A percentile compares a stretch with the other conserved stretches of the same genome.
Evolutionary conservation across 2,113 vertebrate genomes (phyloP).

Genomic region (Melanocharis versteri): DNA sequence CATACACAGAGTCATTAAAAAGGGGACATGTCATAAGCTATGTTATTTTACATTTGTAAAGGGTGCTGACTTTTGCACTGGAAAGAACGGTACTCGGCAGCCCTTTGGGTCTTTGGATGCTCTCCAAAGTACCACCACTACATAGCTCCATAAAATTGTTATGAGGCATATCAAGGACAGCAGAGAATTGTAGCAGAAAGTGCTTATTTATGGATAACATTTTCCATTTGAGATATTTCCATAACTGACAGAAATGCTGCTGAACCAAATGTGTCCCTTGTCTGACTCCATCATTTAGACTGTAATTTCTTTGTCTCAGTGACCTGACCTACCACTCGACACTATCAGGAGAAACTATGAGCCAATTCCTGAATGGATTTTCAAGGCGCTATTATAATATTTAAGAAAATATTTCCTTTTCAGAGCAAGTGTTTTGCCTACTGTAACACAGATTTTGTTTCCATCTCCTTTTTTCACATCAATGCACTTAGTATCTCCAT

Average conservation of each 20-base stretch:
- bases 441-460: neutral
- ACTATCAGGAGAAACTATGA: neutral
- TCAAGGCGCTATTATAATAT: neutral
- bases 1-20: neutral
- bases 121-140: neutral
- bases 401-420: slow-evolving; percentile 31
- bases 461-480: neutral
- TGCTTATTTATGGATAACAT: neutral
- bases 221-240: neutral
- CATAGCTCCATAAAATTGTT: neutral
- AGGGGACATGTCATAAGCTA: neutral
- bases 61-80: neutral
- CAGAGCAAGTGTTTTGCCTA: neutral
- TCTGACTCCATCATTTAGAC: neutral
- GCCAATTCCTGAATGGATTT: neutral
- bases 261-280: neutral
- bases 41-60: neutral
- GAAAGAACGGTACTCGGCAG: neutral
- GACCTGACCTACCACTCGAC: neutral
- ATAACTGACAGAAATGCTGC: neutral
- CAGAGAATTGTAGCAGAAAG: neutral
- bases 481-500: neutral
- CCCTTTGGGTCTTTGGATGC: neutral
- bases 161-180: neutral
- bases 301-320: neutral